These are phyloP conservation scores for Arothron firmamentum DNA, from an alignment of 2,113 vertebrate genomes.

Conservation along the genomic window DNA sequence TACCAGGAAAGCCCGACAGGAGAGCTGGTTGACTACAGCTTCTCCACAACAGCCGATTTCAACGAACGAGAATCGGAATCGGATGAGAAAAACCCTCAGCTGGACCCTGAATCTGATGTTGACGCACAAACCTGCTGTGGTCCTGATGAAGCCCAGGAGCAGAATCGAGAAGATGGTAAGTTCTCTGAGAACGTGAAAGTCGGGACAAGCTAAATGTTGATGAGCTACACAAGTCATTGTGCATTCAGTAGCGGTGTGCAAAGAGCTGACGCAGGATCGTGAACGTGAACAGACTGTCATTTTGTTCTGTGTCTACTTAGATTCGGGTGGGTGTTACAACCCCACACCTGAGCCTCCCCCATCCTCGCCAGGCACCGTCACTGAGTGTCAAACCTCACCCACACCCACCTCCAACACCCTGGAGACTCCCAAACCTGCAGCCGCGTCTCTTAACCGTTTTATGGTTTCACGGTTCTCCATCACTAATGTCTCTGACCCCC, in stretches of 20 bases:
- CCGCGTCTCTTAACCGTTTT: constrained; percentile 77
- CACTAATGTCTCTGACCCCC: constrained; percentile 88
- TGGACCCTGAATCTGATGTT: constrained; percentile 14
- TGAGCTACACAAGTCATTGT: background rate
- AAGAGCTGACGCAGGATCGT: too few species aligned
- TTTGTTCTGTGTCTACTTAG: background rate
- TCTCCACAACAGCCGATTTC: constrained; percentile 69
- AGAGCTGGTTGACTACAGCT: constrained; percentile 82
- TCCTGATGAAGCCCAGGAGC: constrained; percentile 51
- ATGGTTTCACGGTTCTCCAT: constrained; percentile 92
- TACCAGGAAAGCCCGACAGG: constrained; percentile 90
- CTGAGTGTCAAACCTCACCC: constrained; percentile 37
- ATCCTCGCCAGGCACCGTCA: constrained; percentile 41
- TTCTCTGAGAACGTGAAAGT: background rate
- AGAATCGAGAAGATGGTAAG: constrained; percentile 75
- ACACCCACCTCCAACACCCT: constrained; percentile 51
- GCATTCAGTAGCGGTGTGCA: too few species aligned
- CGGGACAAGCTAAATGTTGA: background rate
- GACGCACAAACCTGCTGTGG: constrained; percentile 24
- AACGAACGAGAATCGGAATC: constrained; percentile 39
- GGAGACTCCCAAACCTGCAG: constrained; percentile 58
- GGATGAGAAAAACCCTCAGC: constrained; percentile 1
- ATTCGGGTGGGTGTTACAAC: constrained; percentile 76
- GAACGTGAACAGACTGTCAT: too few species aligned
- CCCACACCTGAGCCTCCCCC: constrained; percentile 60